Percentiles rank a stretch among this genome's conserved stretches.
These are phyloP conservation scores for Tadarida brasiliensis DNA, from an alignment of 2,797 vertebrate species.

Conservation along the genomic window DNA sequence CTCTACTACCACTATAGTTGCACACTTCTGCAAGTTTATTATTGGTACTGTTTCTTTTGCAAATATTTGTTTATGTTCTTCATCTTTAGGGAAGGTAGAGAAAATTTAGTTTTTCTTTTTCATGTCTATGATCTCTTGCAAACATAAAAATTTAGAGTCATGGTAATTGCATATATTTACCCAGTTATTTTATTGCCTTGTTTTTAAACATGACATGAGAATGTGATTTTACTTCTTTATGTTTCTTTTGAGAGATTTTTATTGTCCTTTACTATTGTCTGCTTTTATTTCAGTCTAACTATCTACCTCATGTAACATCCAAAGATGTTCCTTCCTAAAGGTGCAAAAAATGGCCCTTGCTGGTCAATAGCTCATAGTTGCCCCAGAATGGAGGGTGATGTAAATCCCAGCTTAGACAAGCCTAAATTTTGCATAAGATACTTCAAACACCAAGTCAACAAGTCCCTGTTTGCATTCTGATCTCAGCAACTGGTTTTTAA, in stretches of 20 bases:
- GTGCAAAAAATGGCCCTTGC: not conserved
- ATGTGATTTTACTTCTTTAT: not conserved
- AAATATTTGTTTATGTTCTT: not conserved
- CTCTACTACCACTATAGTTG: not conserved
- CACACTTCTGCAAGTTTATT: not conserved
- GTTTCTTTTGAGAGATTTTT: not conserved
- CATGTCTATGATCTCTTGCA: not conserved
- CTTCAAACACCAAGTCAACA: not conserved
- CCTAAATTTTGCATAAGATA: not conserved
- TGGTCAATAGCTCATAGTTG: not conserved
- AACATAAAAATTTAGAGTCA: not conserved
- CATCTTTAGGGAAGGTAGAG: not conserved
- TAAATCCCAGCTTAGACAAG: not conserved
- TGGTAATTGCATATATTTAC: not conserved
- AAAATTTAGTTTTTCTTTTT: not conserved
- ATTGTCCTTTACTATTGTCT: not conserved
- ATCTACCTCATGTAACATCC: not conserved
- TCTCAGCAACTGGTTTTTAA: not conserved
- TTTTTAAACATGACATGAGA: not conserved
- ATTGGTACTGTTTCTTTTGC: not conserved
- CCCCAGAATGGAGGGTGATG: fast-evolving
- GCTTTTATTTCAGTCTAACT: not conserved
- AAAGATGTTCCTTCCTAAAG: not conserved
- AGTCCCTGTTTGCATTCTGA: not conserved
- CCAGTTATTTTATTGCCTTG: not conserved